Percentiles rank a stretch among this genome's conserved stretches.
These are phyloP conservation scores for Acipenser ruthenus DNA, from an alignment of 2,797 vertebrate genomes.

Conservation along the genomic window DNA sequence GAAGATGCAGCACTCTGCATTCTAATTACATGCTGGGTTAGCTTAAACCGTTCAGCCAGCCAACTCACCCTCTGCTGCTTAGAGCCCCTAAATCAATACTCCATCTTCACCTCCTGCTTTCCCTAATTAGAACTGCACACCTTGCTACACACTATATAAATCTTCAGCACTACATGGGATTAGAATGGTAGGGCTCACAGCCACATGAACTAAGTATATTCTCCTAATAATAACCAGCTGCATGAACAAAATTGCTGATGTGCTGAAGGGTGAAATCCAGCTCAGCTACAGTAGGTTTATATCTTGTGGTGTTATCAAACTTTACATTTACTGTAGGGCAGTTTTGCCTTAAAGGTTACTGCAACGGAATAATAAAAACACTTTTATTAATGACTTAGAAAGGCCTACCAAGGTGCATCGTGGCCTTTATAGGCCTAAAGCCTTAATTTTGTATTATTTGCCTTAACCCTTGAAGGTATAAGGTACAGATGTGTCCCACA, in stretches of 20 bases:
- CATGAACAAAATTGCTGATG: not conserved
- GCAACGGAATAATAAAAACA: too few species aligned
- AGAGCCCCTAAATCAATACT: slow-evolving; percentile 25
- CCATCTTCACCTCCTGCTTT: slow-evolving; percentile 19
- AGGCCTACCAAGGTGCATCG: too few species aligned
- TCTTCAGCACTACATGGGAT: slow-evolving; percentile 21
- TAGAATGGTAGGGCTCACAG: slow-evolving; percentile 12
- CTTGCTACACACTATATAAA: slow-evolving; percentile 5
- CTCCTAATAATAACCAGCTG: slow-evolving; percentile 1
- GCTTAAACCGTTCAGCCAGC: slow-evolving; percentile 15
- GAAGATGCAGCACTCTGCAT: not conserved
- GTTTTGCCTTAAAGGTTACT: too few species aligned
- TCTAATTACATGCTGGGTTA: slow-evolving; percentile 9
- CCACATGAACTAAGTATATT: slow-evolving; percentile 12
- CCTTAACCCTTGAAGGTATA: too few species aligned
- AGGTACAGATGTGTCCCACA: too few species aligned
- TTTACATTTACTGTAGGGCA: too few species aligned
- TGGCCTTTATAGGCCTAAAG: too few species aligned
- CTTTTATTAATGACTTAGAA: too few species aligned
- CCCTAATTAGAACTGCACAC: slow-evolving; percentile 22
- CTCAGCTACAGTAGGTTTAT: too few species aligned
- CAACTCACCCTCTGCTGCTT: slow-evolving; percentile 5
- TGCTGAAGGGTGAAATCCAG: too few species aligned
- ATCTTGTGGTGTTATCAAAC: too few species aligned
- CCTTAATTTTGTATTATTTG: too few species aligned